These are phyloP conservation scores for Heliconius hortense DNA, from an alignment of 2,888 invertebrate species.

Conservation along the genomic window DNA sequence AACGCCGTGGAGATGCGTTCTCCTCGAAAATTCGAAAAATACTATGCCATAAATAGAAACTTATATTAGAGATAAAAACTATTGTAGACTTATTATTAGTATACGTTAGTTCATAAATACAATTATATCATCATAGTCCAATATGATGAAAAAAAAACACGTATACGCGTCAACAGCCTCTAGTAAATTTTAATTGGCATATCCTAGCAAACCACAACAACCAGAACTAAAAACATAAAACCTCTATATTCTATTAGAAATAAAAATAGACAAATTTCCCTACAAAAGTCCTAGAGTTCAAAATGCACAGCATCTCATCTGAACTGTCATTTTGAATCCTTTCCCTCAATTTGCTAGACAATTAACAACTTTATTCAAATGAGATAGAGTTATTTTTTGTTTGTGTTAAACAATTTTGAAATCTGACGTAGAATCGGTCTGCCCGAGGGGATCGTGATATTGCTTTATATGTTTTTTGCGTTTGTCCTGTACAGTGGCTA, in stretches of 20 bases:
- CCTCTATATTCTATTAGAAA: neutral
- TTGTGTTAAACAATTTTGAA: constrained; percentile 43
- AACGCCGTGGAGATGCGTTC: too few relatives aligned
- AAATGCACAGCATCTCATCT: constrained; percentile 17
- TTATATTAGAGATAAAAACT: too few relatives aligned
- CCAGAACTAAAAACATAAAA: neutral
- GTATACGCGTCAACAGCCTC: too few relatives aligned
- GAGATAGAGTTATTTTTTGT: constrained; percentile 37
- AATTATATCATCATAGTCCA: too few relatives aligned
- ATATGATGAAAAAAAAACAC: too few relatives aligned
- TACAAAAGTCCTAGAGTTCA: constrained; percentile 14
- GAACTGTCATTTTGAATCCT: constrained; percentile 14
- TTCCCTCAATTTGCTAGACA: neutral
- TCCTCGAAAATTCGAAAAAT: too few relatives aligned
- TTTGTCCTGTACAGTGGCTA: constrained; percentile 53
- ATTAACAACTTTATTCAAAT: neutral
- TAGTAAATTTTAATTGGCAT: neutral
- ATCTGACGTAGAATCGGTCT: constrained; percentile 51
- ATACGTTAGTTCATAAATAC: too few relatives aligned
- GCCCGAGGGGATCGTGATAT: constrained; percentile 62
- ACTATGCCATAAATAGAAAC: too few relatives aligned
- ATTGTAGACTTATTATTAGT: too few relatives aligned
- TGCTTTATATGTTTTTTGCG: constrained; percentile 62
- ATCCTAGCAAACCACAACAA: neutral
- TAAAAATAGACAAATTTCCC: constrained; percentile 9